Evolutionary conservation across 2,888 invertebrate species (phyloP), one percentile per base, ranked within the genome.

Genomic region (Pteria penguin): DNA sequence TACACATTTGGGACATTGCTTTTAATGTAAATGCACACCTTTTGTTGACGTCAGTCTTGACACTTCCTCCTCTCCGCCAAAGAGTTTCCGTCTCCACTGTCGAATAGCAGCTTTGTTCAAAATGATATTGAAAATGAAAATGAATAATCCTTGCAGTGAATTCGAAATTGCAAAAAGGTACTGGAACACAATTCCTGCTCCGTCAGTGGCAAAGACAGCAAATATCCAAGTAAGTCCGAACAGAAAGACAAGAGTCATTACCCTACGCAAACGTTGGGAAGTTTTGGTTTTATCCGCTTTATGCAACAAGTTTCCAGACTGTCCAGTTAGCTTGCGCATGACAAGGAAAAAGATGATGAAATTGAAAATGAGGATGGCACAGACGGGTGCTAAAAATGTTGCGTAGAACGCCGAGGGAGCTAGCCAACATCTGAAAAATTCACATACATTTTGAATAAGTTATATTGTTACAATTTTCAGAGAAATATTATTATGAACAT

Each of bases 321-420:
- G 52, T 5, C 80, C 80, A 2, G 81, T 31, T 5, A 90, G 79
- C 73, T 87, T 86, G 24, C 83, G 71, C 24, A 90, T 66, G 14
- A 93, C 93, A 75, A 93, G 77, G 8, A 88, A 84, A 80, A 93
- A 93, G 18, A 92, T 91, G 3, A 92, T 79, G 29, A 88, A 85
- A 83, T 93, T 93, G 36, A 92, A 80, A 0, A 92, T 71, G 5
- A 93, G 84, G 33, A 93, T 89, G 4, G 91, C 36, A 66, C 91
- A 90, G 2, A 92, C 91, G 0, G 93, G 93, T 0, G 87, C 89
- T 24, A 90, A 80, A 68, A 89, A 88, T 0, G 89, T 86, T 0
- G 75, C 84, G 71, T 88, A 90, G 79, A 90, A 90, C 14, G 90
- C 82, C 4, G 82, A 78, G 26, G 80, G 75, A 11, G 76, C 76